A percentile compares a stretch with the other conserved stretches of the same genome.
Conservation (phyloP, 2,797 vertebrate species). For the Enteromius unitaeniatus region DNA sequence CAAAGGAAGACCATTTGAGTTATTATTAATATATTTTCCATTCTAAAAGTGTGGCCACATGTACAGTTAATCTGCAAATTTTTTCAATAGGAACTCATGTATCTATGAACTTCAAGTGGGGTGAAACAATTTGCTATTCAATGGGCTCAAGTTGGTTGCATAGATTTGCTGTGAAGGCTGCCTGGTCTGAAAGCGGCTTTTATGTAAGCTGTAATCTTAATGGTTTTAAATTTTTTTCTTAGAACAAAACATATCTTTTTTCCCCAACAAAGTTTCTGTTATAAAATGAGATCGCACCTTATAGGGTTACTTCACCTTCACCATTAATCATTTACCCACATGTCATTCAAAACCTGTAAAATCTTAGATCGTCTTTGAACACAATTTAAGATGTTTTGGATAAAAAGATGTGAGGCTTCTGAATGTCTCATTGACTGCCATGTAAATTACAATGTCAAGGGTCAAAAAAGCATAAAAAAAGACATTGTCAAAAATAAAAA, state of each 20-base stretch:
- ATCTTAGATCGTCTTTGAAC: no score
- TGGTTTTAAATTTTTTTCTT: not conserved
- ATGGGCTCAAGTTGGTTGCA: not conserved
- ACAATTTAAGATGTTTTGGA: no score
- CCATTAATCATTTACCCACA: no score
- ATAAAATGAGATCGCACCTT: not conserved
- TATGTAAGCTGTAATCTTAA: not conserved
- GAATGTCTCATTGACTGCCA: no score
- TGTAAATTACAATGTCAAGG: no score
- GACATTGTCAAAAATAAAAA: no score
- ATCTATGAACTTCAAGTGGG: not conserved
- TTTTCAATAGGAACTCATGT: not conserved
- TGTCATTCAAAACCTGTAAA: no score
- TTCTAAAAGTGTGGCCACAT: not conserved
- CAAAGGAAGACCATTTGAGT: not conserved
- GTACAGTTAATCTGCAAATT: not conserved
- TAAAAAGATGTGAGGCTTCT: no score
- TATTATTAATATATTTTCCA: not conserved
- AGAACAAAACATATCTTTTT: not conserved
- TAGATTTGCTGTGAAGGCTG: not conserved
- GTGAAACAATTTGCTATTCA: rapidly evolving
- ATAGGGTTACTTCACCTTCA: no score
- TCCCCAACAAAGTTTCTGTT: not conserved
- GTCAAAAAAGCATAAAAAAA: no score
- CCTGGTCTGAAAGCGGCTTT: not conserved